A percentile compares a stretch with the other conserved stretches of the same genome.
Conservation (phyloP, 2,888 invertebrate genomes). For the Bibio marci region DNA sequence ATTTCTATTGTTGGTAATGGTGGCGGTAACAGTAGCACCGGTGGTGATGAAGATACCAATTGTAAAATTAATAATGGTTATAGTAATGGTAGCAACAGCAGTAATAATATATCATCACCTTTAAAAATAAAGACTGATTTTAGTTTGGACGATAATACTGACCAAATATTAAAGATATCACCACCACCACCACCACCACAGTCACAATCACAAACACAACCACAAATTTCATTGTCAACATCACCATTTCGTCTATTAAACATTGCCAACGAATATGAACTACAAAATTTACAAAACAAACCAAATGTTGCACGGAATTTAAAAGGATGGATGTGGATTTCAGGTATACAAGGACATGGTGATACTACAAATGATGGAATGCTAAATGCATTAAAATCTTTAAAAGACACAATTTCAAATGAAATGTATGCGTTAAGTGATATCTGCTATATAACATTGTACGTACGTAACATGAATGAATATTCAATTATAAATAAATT, state of each 20-base stretch:
- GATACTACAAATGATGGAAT: constrained; percentile 46
- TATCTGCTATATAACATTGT: constrained; percentile 67
- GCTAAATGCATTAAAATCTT: constrained; percentile 52
- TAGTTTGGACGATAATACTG: constrained; percentile 5
- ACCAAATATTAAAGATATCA: too few species aligned
- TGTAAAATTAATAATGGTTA: background rate
- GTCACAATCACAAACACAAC: constrained; percentile 13
- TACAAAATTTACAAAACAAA: constrained; percentile 40
- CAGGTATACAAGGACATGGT: constrained; percentile 58
- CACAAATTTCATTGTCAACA: background rate
- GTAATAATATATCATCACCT: background rate
- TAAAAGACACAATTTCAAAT: constrained; percentile 34
- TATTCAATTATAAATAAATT: constrained; percentile 61
- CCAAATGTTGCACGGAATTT: constrained; percentile 46
- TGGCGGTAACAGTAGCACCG: constrained; percentile 6
- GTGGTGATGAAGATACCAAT: background rate
- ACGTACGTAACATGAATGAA: constrained; percentile 65
- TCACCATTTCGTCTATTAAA: constrained; percentile 31
- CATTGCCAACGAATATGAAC: constrained; percentile 30
- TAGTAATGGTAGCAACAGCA: constrained; percentile 7
- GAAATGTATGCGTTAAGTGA: constrained; percentile 36
- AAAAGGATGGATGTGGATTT: constrained; percentile 73
- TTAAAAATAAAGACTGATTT: constrained; percentile 3
- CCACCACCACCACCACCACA: constrained; percentile 5
- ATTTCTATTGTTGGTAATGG: constrained; percentile 6